phyloP scores from a whole-genome alignment of 2,113 vertebrate genomes.

The Danio rerio region DNA sequence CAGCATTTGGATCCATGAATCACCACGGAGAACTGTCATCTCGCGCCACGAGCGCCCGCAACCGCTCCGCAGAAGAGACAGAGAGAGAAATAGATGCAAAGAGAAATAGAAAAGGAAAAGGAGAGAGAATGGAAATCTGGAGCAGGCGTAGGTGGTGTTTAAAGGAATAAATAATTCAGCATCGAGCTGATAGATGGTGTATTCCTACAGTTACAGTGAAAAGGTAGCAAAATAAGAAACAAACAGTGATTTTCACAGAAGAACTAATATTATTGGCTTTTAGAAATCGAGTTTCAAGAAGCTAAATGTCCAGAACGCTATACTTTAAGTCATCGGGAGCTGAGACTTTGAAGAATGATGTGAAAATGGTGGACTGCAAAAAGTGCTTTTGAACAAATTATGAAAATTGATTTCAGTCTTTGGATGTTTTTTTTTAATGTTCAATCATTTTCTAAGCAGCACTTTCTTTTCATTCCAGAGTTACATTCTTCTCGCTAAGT shows the following conservation, averaged over 20 bases:
- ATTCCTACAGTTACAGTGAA: conserved; percentile 48
- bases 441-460: conserved; percentile 24
- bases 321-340: background rate
- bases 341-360: conserved; percentile 8
- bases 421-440: conserved; percentile 42
- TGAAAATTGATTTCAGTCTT: conserved; percentile 66
- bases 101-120: conserved; percentile 66
- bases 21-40: conserved; percentile 75
- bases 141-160: conserved; percentile 78
- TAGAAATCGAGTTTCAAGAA: background rate
- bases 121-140: conserved; percentile 65
- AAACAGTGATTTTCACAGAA: conserved; percentile 24
- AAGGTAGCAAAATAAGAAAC: conserved; percentile 47
- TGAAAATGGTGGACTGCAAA: conserved; percentile 29
- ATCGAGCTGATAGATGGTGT: conserved; percentile 67
- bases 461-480: conserved; percentile 34
- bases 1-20: conserved; percentile 71
- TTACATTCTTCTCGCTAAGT: conserved; percentile 21
- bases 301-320: background rate
- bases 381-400: conserved; percentile 63
- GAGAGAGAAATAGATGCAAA: conserved; percentile 47
- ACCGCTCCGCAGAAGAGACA: conserved; percentile 57
- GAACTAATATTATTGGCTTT: background rate
- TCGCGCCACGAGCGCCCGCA: conserved; percentile 66
- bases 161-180: conserved; percentile 73